These are phyloP conservation scores for Hirtodrosophila trivittata DNA, from an alignment of 2,888 invertebrate genomes.

Conservation along the genomic window DNA sequence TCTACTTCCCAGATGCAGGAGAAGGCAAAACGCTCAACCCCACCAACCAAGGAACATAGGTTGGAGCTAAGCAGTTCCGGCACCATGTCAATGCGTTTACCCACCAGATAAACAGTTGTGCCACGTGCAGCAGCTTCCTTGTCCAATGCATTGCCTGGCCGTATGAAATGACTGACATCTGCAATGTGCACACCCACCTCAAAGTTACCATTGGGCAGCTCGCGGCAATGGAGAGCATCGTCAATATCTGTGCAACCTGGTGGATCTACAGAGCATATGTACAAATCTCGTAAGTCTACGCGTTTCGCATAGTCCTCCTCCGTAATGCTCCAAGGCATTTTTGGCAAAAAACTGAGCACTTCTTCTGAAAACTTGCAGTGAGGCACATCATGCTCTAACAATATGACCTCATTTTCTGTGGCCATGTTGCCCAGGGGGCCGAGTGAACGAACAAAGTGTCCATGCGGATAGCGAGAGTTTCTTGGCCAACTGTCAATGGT, in stretches of 20 bases:
- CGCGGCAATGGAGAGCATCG: conserved; percentile 96
- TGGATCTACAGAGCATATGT: conserved; percentile 98
- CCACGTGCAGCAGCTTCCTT: conserved; percentile 96
- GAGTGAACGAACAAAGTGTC: conserved; percentile 97
- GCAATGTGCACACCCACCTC: conserved; percentile 99
- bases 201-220: conserved; percentile 88
- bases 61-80: conserved; percentile 96
- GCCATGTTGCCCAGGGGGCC: conserved; percentile 96
- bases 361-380: conserved; percentile 97
- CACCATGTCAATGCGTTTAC: conserved; percentile 96
- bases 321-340: conserved; percentile 94
- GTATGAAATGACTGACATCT: conserved; percentile 98
- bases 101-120: conserved; percentile 98
- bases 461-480: conserved; percentile 95
- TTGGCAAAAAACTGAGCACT: conserved; percentile 95
- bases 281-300: conserved; percentile 92
- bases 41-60: conserved; percentile 95
- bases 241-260: conserved; percentile 99
- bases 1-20: conserved; percentile 98
- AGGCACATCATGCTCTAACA: conserved; percentile 98
- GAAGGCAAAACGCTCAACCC: conserved; percentile 96
- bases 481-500: conserved; percentile 98
- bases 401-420: conserved; percentile 98
- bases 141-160: conserved; percentile 96
- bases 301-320: conserved; percentile 91